phyloP scores from a whole-genome alignment of 2,113 vertebrate genomes.

The Nematolebias whitei region DNA sequence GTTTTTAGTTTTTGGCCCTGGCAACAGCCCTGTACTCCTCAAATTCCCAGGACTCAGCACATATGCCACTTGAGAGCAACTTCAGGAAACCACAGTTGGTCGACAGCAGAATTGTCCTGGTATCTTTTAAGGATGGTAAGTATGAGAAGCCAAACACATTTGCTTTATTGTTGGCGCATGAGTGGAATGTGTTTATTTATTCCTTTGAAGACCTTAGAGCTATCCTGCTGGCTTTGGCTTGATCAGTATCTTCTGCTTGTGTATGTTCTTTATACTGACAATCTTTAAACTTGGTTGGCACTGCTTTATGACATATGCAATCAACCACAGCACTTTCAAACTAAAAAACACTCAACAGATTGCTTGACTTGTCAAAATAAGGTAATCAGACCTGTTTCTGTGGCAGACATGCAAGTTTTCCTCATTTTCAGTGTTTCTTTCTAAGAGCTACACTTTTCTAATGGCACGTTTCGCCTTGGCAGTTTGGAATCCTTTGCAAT shows the following conservation, averaged over 20 bases:
- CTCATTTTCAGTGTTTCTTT: slow-evolving; percentile 42
- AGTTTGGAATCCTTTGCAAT: slow-evolving; percentile 13
- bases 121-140: slow-evolving; percentile 90
- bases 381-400: slow-evolving; percentile 32
- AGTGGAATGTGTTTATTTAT: not conserved
- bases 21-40: slow-evolving; percentile 87
- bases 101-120: slow-evolving; percentile 83
- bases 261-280: slow-evolving; percentile 27
- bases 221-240: slow-evolving; percentile 36
- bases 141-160: slow-evolving; percentile 32
- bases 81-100: slow-evolving; percentile 84
- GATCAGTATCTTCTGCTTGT: slow-evolving; percentile 34
- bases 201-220: slow-evolving; percentile 22
- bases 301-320: slow-evolving; percentile 29
- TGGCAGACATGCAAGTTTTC: slow-evolving; percentile 50
- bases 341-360: slow-evolving; percentile 52
- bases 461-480: slow-evolving; percentile 15
- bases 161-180: slow-evolving; percentile 31
- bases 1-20: slow-evolving; percentile 81
- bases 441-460: slow-evolving; percentile 41
- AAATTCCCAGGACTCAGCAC: slow-evolving; percentile 74
- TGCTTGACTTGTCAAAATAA: slow-evolving; percentile 38
- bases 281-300: slow-evolving; percentile 27
- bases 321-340: slow-evolving; percentile 11
- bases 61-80: slow-evolving; percentile 84